Conservation (phyloP, 1,140 invertebrate species). For the Bacillus rossius region DNA sequence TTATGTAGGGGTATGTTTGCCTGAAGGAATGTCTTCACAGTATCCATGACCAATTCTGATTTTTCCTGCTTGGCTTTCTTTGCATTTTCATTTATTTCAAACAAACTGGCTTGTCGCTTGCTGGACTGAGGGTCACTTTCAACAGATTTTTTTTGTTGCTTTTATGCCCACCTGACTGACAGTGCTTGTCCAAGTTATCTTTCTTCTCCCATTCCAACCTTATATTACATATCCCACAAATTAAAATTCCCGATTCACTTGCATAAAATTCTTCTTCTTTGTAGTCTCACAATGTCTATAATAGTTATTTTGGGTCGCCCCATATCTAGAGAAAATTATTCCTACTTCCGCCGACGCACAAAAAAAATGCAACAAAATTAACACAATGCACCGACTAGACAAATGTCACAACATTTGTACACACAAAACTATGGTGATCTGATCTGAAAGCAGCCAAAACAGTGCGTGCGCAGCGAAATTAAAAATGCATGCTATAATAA, state of each 20-base stretch:
- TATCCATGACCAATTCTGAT: background rate
- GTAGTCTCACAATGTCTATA: background rate
- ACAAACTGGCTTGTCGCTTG: background rate
- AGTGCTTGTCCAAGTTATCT: conserved; percentile 1
- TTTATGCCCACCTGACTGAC: background rate
- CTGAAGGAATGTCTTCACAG: background rate
- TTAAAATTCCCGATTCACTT: background rate
- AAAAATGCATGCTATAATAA: too few species aligned
- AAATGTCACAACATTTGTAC: too few species aligned
- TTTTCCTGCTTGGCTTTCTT: background rate
- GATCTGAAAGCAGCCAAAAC: too few species aligned
- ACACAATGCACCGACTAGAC: too few species aligned
- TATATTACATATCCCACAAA: background rate
- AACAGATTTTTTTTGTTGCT: background rate
- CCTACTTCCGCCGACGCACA: too few species aligned
- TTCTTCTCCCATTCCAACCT: conserved; percentile 4
- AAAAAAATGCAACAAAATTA: too few species aligned
- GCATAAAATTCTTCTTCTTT: background rate
- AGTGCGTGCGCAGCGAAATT: too few species aligned
- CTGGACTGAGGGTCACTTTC: background rate
- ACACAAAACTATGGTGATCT: too few species aligned
- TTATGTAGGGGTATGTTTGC: background rate
- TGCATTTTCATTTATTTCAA: background rate
- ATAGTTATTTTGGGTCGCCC: background rate
- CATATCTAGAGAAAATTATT: too few species aligned